Base-by-base conservation (phyloP, 2,888 invertebrate genomes). In the Hipparchia semele region DNA sequence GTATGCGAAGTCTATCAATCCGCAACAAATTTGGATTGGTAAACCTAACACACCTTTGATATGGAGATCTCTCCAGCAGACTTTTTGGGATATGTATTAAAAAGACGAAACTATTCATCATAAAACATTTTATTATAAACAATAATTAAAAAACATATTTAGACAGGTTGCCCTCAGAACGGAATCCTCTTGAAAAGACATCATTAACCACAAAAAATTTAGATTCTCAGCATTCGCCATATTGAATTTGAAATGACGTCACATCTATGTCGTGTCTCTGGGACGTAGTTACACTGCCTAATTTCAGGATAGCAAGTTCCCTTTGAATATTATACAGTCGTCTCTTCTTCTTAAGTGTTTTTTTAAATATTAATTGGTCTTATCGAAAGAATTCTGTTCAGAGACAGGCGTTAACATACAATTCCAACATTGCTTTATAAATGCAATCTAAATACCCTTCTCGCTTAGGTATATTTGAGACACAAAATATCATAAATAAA, bases 61-160 rank as follows among this genome's bases (percentile, higher is more conserved):
- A 23, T 23, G 23, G 23, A 23, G 23, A 23, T 23, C 23, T 23
- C 23, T 23, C 23, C 0, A 1, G 1, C 23, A 46, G 62, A 62
- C 9, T 9, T 65, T 65, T 46, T 49, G 54, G 13, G 6, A 49
- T 46, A 8, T 54, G 23, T 58, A 79, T 75, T 71, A 73, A 80
- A 80, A 81, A 77, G 58, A 62, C 67, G 45, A 51, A 71, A 46
- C 54, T 79, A 73, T 85, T 80, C 83, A 85, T 86, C 82, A 85
- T 90, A 90, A 90, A 92, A 90, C 90, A 87, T 91, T 93, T 92
- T 92, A 93, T 91, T 92, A 91, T 87, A 93, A 93, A 93, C 92
- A 92, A 93, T 91, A 87, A 87, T 78, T 76, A 87, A 88, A 90
- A 90, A 90, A 90, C 89, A 90, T 87, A 88, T 86, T 86, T 86